Percentiles rank a stretch among this genome's conserved stretches.
Evolutionary conservation across 2,888 invertebrate genomes (phyloP).

Genomic region (Plebejus melissa): DNA sequence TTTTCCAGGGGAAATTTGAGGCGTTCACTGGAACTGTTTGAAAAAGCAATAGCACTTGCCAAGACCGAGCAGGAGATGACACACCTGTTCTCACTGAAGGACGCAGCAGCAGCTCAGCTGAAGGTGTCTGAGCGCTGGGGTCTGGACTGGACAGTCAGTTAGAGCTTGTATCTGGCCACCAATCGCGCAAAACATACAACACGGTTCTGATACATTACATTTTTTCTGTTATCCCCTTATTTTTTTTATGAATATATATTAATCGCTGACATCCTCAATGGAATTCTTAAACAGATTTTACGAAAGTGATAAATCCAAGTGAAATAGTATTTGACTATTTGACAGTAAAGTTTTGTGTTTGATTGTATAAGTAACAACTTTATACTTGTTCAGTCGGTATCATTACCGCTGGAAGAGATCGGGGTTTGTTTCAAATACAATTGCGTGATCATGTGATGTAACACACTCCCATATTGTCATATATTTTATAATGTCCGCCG

Average conservation of each 20-base stretch:
- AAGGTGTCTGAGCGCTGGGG: constrained; percentile 89
- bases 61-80: constrained; percentile 94
- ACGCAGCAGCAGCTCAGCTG: constrained; percentile 93
- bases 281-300: neutral
- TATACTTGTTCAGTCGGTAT: constrained; percentile 23
- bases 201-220: constrained; percentile 36
- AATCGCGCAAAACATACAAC: constrained; percentile 47
- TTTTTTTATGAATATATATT: constrained; percentile 10
- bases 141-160: constrained; percentile 78
- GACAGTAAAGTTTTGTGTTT: neutral
- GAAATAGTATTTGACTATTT: constrained; percentile 14
- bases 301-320: neutral
- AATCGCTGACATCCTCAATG: constrained; percentile 10
- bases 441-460: neutral
- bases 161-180: constrained; percentile 46
- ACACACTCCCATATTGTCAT: neutral
- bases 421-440: constrained; percentile 1
- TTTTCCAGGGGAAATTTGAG: constrained; percentile 87
- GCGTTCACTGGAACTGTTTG: constrained; percentile 90
- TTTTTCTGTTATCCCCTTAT: constrained; percentile 29
- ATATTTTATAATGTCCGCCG: constrained; percentile 22
- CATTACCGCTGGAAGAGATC: constrained; percentile 25
- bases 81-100: constrained; percentile 92
- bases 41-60: constrained; percentile 91
- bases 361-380: constrained; percentile 21